These are phyloP conservation scores for Hypena proboscidalis DNA, from an alignment of 2,888 invertebrate species.

Conservation along the genomic window DNA sequence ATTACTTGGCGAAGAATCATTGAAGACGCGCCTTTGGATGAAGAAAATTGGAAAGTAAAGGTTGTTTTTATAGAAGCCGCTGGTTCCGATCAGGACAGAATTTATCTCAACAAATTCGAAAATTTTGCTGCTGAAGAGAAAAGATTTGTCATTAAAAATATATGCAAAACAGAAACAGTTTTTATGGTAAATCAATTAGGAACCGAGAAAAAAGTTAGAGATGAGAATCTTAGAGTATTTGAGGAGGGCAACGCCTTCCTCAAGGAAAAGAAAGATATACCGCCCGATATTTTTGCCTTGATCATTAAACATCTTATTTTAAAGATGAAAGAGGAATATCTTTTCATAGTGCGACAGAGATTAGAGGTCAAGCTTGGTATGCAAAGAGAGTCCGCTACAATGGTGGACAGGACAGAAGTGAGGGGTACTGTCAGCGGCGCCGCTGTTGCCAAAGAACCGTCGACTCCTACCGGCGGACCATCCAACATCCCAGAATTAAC, in stretches of 20 bases:
- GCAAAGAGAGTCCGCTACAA: conserved; percentile 66
- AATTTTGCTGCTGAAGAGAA: conserved; percentile 68
- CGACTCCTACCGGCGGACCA: conserved; percentile 31
- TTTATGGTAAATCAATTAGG: conserved; percentile 81
- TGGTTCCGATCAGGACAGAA: conserved; percentile 71
- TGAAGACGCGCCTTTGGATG: conserved; percentile 62
- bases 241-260: conserved; percentile 73
- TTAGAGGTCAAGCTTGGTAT: conserved; percentile 70
- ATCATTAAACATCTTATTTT: conserved; percentile 75
- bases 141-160: conserved; percentile 77
- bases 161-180: conserved; percentile 76
- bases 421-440: conserved; percentile 59
- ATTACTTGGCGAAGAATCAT: conserved; percentile 63
- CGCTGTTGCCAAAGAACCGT: conserved; percentile 42
- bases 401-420: conserved; percentile 66
- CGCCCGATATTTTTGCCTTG: conserved; percentile 69
- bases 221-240: conserved; percentile 70
- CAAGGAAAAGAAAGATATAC: conserved; percentile 73
- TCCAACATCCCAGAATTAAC: neutral
- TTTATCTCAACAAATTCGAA: conserved; percentile 75
- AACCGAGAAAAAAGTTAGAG: conserved; percentile 72
- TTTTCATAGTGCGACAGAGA: conserved; percentile 70
- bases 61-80: conserved; percentile 73
- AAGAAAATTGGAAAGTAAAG: conserved; percentile 67
- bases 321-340: conserved; percentile 76